phyloP scores from a whole-genome alignment of 2,113 vertebrate genomes.

The Electrona antarctica region DNA sequence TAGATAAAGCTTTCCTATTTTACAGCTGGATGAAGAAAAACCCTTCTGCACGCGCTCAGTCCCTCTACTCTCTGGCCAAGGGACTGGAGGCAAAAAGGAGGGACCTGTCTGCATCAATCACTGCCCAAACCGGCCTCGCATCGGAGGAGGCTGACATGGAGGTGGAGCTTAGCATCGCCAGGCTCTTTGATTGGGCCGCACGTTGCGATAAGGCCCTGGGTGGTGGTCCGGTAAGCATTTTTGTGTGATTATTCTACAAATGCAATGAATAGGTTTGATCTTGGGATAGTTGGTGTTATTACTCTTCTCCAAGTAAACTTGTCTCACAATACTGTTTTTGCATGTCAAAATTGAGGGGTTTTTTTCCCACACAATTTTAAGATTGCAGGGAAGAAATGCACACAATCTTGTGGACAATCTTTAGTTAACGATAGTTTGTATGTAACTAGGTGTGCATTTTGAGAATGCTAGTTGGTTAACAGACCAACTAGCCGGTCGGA shows the following conservation, averaged over 20 bases:
- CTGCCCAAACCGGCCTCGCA: conserved; percentile 63
- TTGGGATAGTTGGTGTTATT: background rate
- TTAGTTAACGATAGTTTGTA: too few relatives aligned
- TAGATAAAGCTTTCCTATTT: background rate
- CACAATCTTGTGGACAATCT: too few relatives aligned
- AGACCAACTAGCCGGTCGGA: too few relatives aligned
- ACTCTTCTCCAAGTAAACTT: background rate
- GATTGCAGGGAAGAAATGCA: too few relatives aligned
- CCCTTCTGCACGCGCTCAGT: conserved; percentile 74
- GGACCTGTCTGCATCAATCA: conserved; percentile 66
- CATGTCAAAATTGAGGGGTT: too few relatives aligned
- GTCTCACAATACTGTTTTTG: background rate
- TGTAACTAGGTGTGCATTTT: too few relatives aligned
- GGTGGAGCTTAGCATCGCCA: conserved; percentile 79
- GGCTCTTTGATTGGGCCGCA: conserved; percentile 83
- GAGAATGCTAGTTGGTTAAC: too few relatives aligned
- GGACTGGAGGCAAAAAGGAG: conserved; percentile 75
- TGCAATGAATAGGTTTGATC: background rate
- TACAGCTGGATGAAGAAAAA: conserved; percentile 83
- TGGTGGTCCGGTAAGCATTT: conserved; percentile 74
- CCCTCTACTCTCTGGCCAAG: conserved; percentile 83
- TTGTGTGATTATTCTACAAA: background rate
- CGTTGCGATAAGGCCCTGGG: conserved; percentile 80
- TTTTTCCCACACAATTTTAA: too few relatives aligned
- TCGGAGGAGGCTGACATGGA: conserved; percentile 70